phyloP scores from a whole-genome alignment of 1,140 invertebrate genomes.

The Dendrolimus kikuchii region DNA sequence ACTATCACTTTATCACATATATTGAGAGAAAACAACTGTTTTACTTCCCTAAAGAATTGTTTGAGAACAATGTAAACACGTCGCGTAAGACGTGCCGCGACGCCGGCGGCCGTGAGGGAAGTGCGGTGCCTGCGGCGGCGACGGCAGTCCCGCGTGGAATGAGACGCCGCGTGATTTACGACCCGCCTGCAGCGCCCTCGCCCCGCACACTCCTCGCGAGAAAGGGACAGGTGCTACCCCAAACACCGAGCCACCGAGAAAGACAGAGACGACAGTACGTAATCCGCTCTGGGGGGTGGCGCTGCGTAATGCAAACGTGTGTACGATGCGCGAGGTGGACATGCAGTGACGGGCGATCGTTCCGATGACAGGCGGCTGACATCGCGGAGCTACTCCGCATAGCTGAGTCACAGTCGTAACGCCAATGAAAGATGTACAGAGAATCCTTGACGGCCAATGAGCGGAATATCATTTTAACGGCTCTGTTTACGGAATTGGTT shows the following conservation, averaged over 20 bases:
- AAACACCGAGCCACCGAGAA: constrained; percentile 15
- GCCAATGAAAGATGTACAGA: constrained; percentile 39
- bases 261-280: constrained; percentile 46
- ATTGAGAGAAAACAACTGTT: constrained; percentile 31
- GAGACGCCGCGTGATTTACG: constrained; percentile 70
- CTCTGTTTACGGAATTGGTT: constrained; percentile 22
- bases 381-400: constrained; percentile 41
- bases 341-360: constrained; percentile 63
- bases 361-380: constrained; percentile 58
- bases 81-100: constrained; percentile 62
- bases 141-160: constrained; percentile 70
- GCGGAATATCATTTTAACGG: constrained; percentile 30
- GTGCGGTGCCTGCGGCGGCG: constrained; percentile 62
- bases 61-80: constrained; percentile 56
- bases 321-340: constrained; percentile 65
- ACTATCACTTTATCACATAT: constrained; percentile 35
- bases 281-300: constrained; percentile 57
- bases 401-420: constrained; percentile 53
- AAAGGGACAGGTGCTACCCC: constrained; percentile 30
- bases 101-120: constrained; percentile 56
- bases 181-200: constrained; percentile 66
- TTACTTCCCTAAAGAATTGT: constrained; percentile 39
- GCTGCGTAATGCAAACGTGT: constrained; percentile 70
- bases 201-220: constrained; percentile 46
- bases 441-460: constrained; percentile 39